Base-by-base conservation (phyloP, 2,113 vertebrate genomes). In the Phycodurus eques region DNA sequence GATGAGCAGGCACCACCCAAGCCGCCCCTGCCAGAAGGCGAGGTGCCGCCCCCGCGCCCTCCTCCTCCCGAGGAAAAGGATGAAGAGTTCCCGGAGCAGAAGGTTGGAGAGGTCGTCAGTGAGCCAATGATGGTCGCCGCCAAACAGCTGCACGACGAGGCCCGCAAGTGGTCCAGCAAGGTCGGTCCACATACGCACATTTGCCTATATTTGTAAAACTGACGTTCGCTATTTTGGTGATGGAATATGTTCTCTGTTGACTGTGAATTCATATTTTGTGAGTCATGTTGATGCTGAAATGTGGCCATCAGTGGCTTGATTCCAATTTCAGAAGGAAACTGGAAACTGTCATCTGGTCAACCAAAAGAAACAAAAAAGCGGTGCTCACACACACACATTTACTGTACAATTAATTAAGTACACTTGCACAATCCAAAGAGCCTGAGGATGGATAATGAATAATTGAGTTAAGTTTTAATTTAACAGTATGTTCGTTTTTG, bases 81-180 rank as follows among this genome's bases (percentile, higher is more conserved):
- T 60, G 98, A 99, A 65, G 97, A 99, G 82, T 99, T 99, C 89
- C 98, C 97, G 0, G 98, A 99, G 86, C 95, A 95, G 92, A 98
- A 97, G 80, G 96, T 91, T 0, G 97, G 96, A 43, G 98, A 99
- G 92, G 94, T 95, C 80, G 93, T 99, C 66, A 99, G 98, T 44
- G 96, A 99, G 86, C 96, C 96, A 70, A 99, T 99, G 96, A 99
- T 99, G 97, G 98, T 98, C 89, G 97, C 98, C 9, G 98, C 98
- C 71, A 92, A 96, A 77, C 97, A 99, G 88, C 88, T 99, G 72
- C 98, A 99, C 0, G 98, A 99, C 31, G 98, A 99, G 88, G 98
- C 98, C n/a, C 93, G 97, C 76, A 98, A 99, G 74, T 99, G 98
- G 98, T 99, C 98, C 31, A 99, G 98, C 86, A 94, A 93, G 91